Evolutionary conservation across 1,140 invertebrate genomes (phyloP).

Genomic region (Pantala flavescens): DNA sequence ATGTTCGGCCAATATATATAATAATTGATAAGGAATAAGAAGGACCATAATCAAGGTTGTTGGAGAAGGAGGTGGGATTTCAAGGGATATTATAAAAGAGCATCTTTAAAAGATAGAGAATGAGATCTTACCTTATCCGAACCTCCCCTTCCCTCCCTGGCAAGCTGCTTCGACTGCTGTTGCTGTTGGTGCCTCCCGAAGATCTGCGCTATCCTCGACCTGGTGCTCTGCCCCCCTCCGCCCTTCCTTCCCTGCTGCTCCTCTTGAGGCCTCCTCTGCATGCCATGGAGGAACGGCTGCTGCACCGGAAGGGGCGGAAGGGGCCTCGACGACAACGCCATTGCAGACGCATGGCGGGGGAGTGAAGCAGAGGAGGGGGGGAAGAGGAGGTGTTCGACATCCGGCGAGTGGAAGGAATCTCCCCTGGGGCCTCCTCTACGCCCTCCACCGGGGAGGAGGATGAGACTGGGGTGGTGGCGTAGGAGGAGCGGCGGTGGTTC

Average conservation of each 20-base stretch:
- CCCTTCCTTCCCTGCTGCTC: background rate
- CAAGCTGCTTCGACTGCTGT: background rate
- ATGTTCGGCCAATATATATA: no score
- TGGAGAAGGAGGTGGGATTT: no score
- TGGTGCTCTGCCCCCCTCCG: background rate
- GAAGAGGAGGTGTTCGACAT: background rate
- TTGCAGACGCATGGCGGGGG: background rate
- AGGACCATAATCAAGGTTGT: no score
- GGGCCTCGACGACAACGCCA: background rate
- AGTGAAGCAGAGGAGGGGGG: background rate
- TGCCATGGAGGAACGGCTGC: background rate
- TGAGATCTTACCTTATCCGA: background rate
- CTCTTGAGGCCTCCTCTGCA: background rate
- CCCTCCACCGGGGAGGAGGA: background rate
- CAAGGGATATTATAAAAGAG: no score
- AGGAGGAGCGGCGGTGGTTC: background rate
- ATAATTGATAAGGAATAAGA: no score
- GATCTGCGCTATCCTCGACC: background rate
- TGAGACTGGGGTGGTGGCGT: background rate
- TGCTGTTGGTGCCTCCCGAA: background rate
- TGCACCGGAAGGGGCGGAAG: background rate
- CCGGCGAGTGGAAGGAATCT: background rate
- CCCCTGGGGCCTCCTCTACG: background rate
- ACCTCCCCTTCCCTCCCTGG: background rate
- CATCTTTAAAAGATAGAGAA: no score